phyloP scores from a whole-genome alignment of 2,797 vertebrate genomes.

The Tachyglossus aculeatus region DNA sequence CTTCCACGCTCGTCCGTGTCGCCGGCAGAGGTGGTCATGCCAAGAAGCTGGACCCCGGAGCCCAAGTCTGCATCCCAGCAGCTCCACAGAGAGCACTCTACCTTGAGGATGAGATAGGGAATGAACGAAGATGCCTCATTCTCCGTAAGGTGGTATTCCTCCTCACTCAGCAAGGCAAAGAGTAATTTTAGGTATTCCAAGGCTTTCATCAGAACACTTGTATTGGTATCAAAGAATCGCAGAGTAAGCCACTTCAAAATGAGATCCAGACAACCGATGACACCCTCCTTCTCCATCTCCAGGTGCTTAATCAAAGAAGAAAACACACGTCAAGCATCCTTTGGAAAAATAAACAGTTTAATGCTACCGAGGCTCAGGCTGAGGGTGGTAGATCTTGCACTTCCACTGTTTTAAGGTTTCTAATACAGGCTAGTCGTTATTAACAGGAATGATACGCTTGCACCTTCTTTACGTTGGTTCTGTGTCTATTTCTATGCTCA shows the following conservation, averaged over 20 bases:
- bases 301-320: constrained; percentile 79
- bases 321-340: constrained; percentile 1
- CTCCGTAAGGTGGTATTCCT: constrained; percentile 93
- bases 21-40: no score
- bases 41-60: no score
- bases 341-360: neutral
- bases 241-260: constrained; percentile 97
- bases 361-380: neutral
- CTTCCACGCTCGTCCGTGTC: neutral
- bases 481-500: no score
- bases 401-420: no score
- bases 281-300: constrained; percentile 91
- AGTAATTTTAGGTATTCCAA: constrained; percentile 95
- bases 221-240: constrained; percentile 98
- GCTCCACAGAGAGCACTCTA: constrained; percentile 41
- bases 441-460: no score
- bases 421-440: no score
- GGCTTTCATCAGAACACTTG: constrained; percentile 94
- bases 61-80: neutral
- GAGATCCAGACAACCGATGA: constrained; percentile 91
- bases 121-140: constrained; percentile 95
- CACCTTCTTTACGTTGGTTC: no score
- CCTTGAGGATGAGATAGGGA: constrained; percentile 96
- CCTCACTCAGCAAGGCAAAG: constrained; percentile 87
- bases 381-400: constrained; percentile 10